These are phyloP conservation scores for Cnemophilus loriae DNA, from an alignment of 2,113 vertebrate species.

Conservation along the genomic window DNA sequence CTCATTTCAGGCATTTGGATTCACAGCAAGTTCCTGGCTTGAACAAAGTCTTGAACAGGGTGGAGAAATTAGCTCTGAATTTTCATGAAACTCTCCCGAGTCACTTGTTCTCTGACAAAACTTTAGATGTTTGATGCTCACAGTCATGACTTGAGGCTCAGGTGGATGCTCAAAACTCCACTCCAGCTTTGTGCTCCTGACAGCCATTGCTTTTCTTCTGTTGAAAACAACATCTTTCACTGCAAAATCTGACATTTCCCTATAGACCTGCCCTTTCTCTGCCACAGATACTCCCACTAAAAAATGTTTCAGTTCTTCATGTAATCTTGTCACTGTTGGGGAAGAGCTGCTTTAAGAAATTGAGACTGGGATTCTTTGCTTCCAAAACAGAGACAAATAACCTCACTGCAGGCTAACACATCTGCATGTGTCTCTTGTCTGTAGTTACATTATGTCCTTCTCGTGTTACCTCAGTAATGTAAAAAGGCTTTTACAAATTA, in stretches of 20 bases:
- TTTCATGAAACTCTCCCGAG: not conserved
- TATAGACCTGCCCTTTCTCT: not conserved
- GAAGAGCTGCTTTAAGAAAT: not conserved
- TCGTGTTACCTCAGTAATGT: not conserved
- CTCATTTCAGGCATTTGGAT: not conserved
- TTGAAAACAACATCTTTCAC: not conserved
- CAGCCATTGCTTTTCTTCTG: not conserved
- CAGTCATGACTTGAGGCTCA: not conserved
- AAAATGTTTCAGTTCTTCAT: not conserved
- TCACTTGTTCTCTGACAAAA: not conserved
- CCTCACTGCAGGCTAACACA: not conserved
- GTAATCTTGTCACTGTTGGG: no score
- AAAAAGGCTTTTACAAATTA: not conserved
- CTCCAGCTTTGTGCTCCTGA: not conserved
- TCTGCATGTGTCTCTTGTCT: not conserved
- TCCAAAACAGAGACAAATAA: not conserved
- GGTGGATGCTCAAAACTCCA: not conserved
- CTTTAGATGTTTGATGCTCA: not conserved
- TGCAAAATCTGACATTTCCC: not conserved
- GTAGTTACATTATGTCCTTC: no score
- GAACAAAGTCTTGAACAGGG: not conserved
- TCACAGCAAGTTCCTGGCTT: not conserved
- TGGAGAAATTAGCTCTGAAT: not conserved
- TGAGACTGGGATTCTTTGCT: not conserved
- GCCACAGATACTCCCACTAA: not conserved